A percentile compares a stretch with the other conserved stretches of the same genome.
Evolutionary conservation across 2,797 vertebrate species (phyloP).

Genomic region (Anguilla anguilla): DNA sequence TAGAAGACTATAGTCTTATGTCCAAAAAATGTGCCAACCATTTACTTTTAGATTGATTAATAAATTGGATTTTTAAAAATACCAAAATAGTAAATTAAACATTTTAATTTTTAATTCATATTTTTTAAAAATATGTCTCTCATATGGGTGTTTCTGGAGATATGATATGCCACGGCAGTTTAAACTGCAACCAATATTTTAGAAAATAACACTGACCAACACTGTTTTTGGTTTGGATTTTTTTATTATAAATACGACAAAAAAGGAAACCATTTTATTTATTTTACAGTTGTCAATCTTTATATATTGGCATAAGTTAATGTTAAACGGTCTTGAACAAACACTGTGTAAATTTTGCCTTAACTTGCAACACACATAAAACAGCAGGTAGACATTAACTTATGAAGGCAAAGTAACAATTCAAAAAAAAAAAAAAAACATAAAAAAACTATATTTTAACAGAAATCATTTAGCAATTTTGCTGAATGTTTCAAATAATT

Average conservation of each 20-base stretch:
- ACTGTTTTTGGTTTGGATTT: conserved; percentile 42
- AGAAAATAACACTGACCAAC: neutral
- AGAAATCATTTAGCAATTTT: neutral
- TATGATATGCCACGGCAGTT: neutral
- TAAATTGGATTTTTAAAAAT: too few species aligned
- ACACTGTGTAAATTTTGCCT: conserved; percentile 34
- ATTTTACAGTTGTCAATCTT: conserved; percentile 52
- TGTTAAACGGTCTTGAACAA: conserved; percentile 43
- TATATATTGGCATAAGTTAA: conserved; percentile 44
- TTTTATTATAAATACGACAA: conserved; percentile 57
- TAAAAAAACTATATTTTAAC: conserved; percentile 17
- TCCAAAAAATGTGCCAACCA: too few species aligned
- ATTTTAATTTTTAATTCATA: neutral
- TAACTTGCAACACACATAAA: conserved; percentile 44
- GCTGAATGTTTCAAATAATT: conserved; percentile 17
- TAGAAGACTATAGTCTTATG: too few species aligned
- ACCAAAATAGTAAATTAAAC: too few species aligned
- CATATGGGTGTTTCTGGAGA: neutral
- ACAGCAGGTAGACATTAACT: conserved; percentile 37
- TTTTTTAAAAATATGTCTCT: neutral
- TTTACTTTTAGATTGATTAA: too few species aligned
- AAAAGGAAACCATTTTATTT: conserved; percentile 45
- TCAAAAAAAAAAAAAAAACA: conserved; percentile 44
- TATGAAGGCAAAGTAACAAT: conserved; percentile 38
- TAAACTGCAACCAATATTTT: neutral